Evolutionary conservation across 2,797 vertebrate species (phyloP).

Genomic region (Eulemur rubriventer): DNA sequence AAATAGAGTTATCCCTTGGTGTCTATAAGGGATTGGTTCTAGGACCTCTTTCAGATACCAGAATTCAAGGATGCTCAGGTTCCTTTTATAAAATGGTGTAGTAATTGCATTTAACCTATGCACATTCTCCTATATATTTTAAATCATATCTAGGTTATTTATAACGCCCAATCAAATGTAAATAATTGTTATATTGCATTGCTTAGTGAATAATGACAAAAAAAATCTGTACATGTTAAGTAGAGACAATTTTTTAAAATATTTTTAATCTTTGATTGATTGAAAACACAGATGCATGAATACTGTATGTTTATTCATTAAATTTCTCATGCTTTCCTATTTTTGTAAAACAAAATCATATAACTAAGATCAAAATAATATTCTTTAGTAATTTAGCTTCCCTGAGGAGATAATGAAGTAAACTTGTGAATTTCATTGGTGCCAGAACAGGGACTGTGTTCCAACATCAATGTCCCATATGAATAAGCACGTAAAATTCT

Average conservation of each 20-base stretch:
- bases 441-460: background rate
- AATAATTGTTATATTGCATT: background rate
- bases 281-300: background rate
- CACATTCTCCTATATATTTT: background rate
- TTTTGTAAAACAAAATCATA: background rate
- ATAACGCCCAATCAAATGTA: background rate
- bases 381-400: background rate
- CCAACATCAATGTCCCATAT: background rate
- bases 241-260: background rate
- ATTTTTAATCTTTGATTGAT: background rate
- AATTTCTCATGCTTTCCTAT: background rate
- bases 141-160: background rate
- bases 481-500: background rate
- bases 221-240: background rate
- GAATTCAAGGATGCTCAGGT: background rate
- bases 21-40: background rate
- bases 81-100: background rate
- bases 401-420: slow-evolving; percentile 6
- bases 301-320: background rate
- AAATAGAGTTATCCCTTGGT: background rate
- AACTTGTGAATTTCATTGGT: background rate
- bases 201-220: background rate
- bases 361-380: background rate
- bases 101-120: background rate
- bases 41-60: background rate